phyloP scores from a whole-genome alignment of 2,888 invertebrate genomes.

The Lochmaea crataegi region DNA sequence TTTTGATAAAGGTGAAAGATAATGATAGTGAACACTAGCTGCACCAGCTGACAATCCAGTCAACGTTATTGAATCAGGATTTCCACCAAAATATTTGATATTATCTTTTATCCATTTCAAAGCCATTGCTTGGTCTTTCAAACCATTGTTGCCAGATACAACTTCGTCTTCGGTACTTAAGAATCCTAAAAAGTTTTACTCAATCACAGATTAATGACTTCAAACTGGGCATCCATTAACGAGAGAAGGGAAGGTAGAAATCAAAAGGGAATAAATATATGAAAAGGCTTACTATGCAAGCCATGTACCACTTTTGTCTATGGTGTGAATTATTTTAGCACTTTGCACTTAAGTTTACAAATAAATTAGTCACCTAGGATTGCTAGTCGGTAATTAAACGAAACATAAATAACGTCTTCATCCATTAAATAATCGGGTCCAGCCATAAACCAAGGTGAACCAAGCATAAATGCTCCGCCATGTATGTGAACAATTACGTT shows the following conservation, averaged over 20 bases:
- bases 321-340: too few species aligned
- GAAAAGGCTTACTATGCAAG: too few species aligned
- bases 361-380: constrained; percentile 51
- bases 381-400: constrained; percentile 59
- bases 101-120: constrained; percentile 60
- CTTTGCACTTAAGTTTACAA: too few species aligned
- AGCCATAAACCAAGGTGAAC: constrained; percentile 63
- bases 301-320: too few species aligned
- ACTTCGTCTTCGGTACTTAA: constrained; percentile 60
- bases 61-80: constrained; percentile 60
- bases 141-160: constrained; percentile 61
- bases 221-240: too few species aligned
- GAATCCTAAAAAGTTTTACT: constrained; percentile 54
- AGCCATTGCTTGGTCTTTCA: constrained; percentile 61
- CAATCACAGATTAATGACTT: too few species aligned
- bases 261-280: too few species aligned
- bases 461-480: constrained; percentile 66
- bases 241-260: too few species aligned
- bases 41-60: constrained; percentile 62
- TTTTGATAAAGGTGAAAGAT: constrained; percentile 58
- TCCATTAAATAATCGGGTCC: constrained; percentile 63
- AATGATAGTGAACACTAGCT: constrained; percentile 61
- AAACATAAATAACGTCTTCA: constrained; percentile 59
- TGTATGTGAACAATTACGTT: constrained; percentile 66
- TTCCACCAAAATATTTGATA: constrained; percentile 61